Base-by-base conservation (phyloP, 2,797 vertebrate species). In the Cuculus canorus region DNA sequence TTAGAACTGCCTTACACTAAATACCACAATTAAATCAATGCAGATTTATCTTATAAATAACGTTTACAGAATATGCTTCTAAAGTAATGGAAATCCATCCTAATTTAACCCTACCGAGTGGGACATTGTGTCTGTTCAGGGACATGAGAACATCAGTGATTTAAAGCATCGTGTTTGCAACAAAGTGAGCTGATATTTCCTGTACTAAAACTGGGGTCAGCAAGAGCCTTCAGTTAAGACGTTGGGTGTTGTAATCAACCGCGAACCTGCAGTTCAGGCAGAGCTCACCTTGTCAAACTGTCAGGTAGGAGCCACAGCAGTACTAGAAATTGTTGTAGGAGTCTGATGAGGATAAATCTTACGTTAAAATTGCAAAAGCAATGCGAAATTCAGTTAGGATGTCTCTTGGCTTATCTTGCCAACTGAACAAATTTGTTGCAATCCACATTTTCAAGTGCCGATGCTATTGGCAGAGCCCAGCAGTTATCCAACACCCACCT, bases 41-140 rank as follows among this genome's bases (percentile, higher is more conserved):
- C n/a, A 70, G 33, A 83, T 52, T 50, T 63, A 47, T 68, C 47
- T 75, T 33, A 35, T 37, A 81, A 75, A 21, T 54, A 43, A 52
- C 13, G 1, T 69, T 89, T 57, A 68, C 21, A 86, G 54, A 63
- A 79, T n/a, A 65, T 37, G 11, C 19, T 70, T 73, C 59, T 54
- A 75, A 30, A 81, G 24, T 21, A 57, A 73, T 81, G 30, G 21
- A 61, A 93, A 71, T 30, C 22, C 28, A 52, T 30, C 11, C 22
- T 35, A 9, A 15, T 77, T 90, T 63, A 91, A 63, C 3, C 3
- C 28, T 75, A 35, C 4, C 10, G 22, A 8, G n/a, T 17, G 28
- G 2, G 2, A 63, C 17, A 23, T 5, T 7, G 4, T 32, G 19
- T 21, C 16, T 60, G 53, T 77, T 7, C 0, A 0, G 24, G 25